Conservation (phyloP, 2,797 vertebrate species). For the Lutjanus argentimaculatus region DNA sequence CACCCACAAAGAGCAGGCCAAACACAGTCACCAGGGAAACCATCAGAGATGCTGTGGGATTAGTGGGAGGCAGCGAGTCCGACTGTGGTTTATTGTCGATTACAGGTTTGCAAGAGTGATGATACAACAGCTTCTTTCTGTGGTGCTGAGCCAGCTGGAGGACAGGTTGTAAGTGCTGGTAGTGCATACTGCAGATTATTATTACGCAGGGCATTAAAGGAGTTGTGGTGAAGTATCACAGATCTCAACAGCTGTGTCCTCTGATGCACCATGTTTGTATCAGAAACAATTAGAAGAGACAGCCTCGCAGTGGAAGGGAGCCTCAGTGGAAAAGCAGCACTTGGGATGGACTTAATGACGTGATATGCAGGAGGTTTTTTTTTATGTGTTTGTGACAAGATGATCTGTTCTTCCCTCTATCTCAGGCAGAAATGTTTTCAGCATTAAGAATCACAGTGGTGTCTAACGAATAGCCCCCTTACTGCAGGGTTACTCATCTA, state of each 20-base stretch:
- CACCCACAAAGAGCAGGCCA: slow-evolving; percentile 44
- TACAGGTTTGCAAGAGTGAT: slow-evolving; percentile 39
- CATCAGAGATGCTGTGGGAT: slow-evolving; percentile 41
- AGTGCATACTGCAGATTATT: slow-evolving; percentile 52
- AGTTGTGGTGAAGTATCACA: slow-evolving; percentile 26
- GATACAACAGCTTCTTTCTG: slow-evolving; percentile 18
- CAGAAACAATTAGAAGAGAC: slow-evolving; percentile 39
- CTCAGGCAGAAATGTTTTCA: not conserved
- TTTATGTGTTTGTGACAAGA: slow-evolving; percentile 14
- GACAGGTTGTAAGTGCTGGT: slow-evolving; percentile 46
- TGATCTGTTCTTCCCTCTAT: not conserved
- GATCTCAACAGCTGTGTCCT: slow-evolving; percentile 52
- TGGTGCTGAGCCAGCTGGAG: slow-evolving; percentile 56
- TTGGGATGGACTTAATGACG: slow-evolving; percentile 32
- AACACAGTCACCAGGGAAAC: slow-evolving; percentile 56
- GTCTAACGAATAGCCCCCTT: not conserved
- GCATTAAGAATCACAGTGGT: not conserved
- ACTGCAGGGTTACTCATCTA: not conserved
- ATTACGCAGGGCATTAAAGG: slow-evolving; percentile 57
- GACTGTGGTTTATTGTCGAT: slow-evolving; percentile 43
- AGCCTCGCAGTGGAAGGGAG: slow-evolving; percentile 7
- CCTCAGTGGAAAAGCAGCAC: slow-evolving; percentile 29
- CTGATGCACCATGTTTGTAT: not conserved
- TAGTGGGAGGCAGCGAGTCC: slow-evolving; percentile 22
- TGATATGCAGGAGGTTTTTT: not conserved